Evolutionary conservation across 2,797 vertebrate genomes (phyloP), one percentile per base, ranked within the genome.

Genomic region (Melopsittacus undulatus): DNA sequence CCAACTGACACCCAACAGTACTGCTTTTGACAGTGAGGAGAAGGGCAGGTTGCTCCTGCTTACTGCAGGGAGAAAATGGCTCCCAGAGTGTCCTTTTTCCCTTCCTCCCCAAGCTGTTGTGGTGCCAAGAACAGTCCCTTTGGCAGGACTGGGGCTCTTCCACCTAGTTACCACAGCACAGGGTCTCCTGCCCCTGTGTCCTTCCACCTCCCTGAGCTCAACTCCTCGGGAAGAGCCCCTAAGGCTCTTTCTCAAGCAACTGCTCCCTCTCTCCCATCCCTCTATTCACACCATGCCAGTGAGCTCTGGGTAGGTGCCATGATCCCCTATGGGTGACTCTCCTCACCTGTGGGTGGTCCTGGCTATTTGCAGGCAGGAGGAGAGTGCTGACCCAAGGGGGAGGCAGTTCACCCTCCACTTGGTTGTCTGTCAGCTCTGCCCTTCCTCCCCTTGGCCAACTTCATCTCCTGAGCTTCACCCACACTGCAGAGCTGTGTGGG

Each of bases 201-300:
- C 62, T 22, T n/a, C 79, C 32, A 8, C 13, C 67, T 68, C 45
- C 34, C 40, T 13, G 57, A 85, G 75, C 69, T 49, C 9, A 18
- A 0, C 16, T 59, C 1, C 0, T 61, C 0, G 0, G 30, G 36
- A 66, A 38, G 59, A 67, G 32, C 26, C 38, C 61, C 13, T 4
- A 5, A n/a, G 34, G n/a, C 72, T 66, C 49, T 10, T 32, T 30
- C n/a, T 61, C 45, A 19, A 45, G 22, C 66, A 30, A 10, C 2
- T 8, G 4, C 34, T 83, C 72, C 64, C 23, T 23, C 32, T 38
- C 48, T 52, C 67, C 61, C 20, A 13, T 10, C 70, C 43, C n/a
- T 76, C 70, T 27, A 7, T 64, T 52, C 49, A 4, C 3, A 2
- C 61, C 3, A 0, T 2, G 3, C 40, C 36, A 20, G 43, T 3